These are phyloP conservation scores for Recurvirostra avosetta DNA, from an alignment of 2,113 vertebrate genomes.

Conservation along the genomic window DNA sequence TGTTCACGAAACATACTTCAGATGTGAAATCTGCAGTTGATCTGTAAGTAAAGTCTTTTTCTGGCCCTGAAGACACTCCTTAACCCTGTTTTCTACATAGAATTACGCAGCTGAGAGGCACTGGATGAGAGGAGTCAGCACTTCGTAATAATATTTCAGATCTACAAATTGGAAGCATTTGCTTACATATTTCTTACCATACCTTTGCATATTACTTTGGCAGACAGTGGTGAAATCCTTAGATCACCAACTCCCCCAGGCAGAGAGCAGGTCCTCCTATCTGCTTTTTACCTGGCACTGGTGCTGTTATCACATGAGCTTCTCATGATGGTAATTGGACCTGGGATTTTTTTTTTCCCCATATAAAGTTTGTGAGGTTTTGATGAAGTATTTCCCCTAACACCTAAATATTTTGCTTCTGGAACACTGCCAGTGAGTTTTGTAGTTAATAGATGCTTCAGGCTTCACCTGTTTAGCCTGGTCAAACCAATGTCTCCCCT, in stretches of 20 bases:
- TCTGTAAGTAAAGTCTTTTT: not conserved
- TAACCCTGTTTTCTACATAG: not conserved
- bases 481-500: not conserved
- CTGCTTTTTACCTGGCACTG: not conserved
- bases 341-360: not conserved
- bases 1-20: not conserved
- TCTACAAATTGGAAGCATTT: conserved; percentile 54
- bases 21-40: not conserved
- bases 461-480: not conserved
- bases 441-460: not conserved
- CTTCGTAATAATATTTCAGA: conserved; percentile 20
- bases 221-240: conserved; percentile 29
- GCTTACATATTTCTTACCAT: conserved; percentile 23
- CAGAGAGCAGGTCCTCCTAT: not conserved
- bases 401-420: not conserved
- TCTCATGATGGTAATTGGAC: not conserved
- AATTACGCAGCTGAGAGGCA: not conserved
- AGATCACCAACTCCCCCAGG: conserved; percentile 17
- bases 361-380: not conserved
- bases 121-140: conserved; percentile 40
- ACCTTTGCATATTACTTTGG: conserved; percentile 45
- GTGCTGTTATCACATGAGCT: not conserved
- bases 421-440: not conserved
- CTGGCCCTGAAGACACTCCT: conserved; percentile 11
- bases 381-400: not conserved